Base-by-base conservation (phyloP, 2,113 vertebrate genomes). In the Cyprinodon variegatus region DNA sequence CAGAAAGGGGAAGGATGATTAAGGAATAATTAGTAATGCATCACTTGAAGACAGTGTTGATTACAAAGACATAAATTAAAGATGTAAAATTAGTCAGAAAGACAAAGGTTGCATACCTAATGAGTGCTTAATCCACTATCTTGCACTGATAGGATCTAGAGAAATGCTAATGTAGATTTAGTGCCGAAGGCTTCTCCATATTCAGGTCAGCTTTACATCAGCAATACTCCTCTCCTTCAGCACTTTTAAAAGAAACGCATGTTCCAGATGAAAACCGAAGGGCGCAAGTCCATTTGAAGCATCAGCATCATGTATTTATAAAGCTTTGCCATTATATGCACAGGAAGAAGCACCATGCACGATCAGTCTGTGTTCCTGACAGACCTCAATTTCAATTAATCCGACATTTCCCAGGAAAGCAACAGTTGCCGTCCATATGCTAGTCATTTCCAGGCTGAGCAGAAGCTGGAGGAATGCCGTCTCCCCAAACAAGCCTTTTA, bases 401-500 rank as follows among this genome's bases (percentile, higher is more conserved):
- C 78, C 37, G 1, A 79, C 73, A 77, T 87, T 92, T 91, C 79
- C 73, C 78, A 64, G 68, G 85, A 88, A 89, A 65, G 70, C 85
- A 89, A 84, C 87, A 89, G 89, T 90, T 91, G 86, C 81, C 43
- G 61, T 80, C 85, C 85, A 86, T 88, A 86, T 88, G 86, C 68
- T 78, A 48, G 61, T 70, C 66, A 83, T 76, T 90, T 86, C 86
- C 82, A 81, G 67, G 68, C 79, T 76, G 81, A 79, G 63, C 48
- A 57, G 53, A 61, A 64, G 46, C 79, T 86, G 77, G 84, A 82
- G 76, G 43, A 71, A 76, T 65, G 29, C 29, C 29, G 48, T 29
- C 78, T 40, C 3, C 70, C 69, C 50, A 66, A 70, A 46, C 61
- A 73, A 46, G 61, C 74, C 72, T 40, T 50, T 46, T 15, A 17